A percentile compares a stretch with the other conserved stretches of the same genome.
Evolutionary conservation across 2,797 vertebrate genomes (phyloP).

Genomic region (Sebastes wilsoni): DNA sequence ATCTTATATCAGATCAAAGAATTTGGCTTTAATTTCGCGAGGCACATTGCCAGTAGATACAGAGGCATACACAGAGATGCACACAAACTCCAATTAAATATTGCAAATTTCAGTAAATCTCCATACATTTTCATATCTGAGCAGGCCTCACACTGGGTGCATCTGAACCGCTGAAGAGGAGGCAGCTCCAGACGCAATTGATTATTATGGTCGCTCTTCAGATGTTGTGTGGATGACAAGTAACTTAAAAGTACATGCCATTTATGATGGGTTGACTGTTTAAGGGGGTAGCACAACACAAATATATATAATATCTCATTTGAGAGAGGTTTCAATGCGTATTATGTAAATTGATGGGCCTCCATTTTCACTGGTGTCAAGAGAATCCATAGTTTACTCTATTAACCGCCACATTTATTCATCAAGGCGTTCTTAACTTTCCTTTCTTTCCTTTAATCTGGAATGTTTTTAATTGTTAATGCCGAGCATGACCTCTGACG

Average conservation of each 20-base stretch:
- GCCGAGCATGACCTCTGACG: neutral
- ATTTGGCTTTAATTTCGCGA: constrained; percentile 81
- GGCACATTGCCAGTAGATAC: constrained; percentile 78
- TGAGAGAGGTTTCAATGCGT: constrained; percentile 24
- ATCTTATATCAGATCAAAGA: constrained; percentile 87
- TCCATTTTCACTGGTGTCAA: constrained; percentile 16
- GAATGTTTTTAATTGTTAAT: neutral
- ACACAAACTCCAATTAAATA: constrained; percentile 84
- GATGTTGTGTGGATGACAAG: constrained; percentile 74
- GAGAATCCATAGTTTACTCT: constrained; percentile 1
- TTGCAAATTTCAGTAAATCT: constrained; percentile 79
- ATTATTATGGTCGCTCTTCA: constrained; percentile 75
- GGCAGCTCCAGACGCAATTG: constrained; percentile 61
- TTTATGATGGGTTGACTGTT: constrained; percentile 61
- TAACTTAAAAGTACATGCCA: constrained; percentile 74
- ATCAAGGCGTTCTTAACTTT: neutral
- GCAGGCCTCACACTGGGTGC: constrained; percentile 70
- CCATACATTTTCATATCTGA: constrained; percentile 78
- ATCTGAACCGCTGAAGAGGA: constrained; percentile 58
- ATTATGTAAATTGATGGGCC: constrained; percentile 26
- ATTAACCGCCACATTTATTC: neutral
- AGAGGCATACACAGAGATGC: constrained; percentile 76
- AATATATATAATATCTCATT: constrained; percentile 30
- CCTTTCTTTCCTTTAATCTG: neutral
- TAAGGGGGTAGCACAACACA: constrained; percentile 25